Evolutionary conservation across 2,888 invertebrate genomes (phyloP).

Genomic region (Polydrusus pterygomalis): DNA sequence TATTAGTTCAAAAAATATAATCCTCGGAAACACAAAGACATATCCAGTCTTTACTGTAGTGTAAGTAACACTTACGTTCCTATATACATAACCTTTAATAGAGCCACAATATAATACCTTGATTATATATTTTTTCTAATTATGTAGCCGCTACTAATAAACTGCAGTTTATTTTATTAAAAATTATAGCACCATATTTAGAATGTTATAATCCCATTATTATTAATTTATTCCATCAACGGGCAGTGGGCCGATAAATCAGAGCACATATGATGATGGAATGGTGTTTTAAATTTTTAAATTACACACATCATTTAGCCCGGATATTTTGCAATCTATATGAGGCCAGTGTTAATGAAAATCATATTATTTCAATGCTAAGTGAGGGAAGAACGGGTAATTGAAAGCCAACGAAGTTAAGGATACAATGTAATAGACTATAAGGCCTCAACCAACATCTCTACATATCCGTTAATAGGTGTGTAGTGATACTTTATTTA

Average conservation of each 20-base stretch:
- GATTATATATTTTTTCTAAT: too few relatives aligned
- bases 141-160: too few relatives aligned
- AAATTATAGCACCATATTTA: constrained; percentile 42
- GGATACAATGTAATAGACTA: background rate
- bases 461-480: too few relatives aligned
- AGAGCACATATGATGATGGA: constrained; percentile 43
- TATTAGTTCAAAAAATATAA: too few relatives aligned
- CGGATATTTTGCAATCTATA: constrained; percentile 45
- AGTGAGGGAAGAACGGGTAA: background rate
- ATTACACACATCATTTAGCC: constrained; percentile 43
- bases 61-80: too few relatives aligned
- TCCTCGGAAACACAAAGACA: too few relatives aligned
- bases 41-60: too few relatives aligned
- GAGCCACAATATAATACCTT: too few relatives aligned
- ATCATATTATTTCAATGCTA: background rate
- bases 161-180: constrained; percentile 27
- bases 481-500: too few relatives aligned
- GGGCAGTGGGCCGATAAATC: constrained; percentile 46
- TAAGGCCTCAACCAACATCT: too few relatives aligned
- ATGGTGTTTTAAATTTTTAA: constrained; percentile 39
- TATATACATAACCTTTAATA: too few relatives aligned
- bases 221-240: constrained; percentile 54
- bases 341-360: constrained; percentile 23
- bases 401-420: background rate
- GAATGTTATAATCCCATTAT: constrained; percentile 47